These are phyloP conservation scores for Aquatica leii DNA, from an alignment of 2,888 invertebrate genomes.

Conservation along the genomic window DNA sequence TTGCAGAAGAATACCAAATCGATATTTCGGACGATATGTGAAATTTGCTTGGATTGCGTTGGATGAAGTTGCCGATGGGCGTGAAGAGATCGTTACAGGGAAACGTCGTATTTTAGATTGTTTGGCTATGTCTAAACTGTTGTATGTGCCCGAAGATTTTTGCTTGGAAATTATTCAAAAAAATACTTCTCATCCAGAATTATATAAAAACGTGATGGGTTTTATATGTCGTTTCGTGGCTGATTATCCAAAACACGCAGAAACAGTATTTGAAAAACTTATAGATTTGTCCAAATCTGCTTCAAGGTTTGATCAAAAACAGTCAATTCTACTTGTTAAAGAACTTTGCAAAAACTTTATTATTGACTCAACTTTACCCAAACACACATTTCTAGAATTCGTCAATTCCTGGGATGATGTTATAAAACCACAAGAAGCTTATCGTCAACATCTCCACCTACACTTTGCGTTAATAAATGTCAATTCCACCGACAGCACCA, in stretches of 20 bases:
- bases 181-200: not conserved
- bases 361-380: not conserved
- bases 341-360: slow-evolving; percentile 14
- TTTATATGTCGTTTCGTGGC: not conserved
- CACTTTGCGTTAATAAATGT: slow-evolving; percentile 6
- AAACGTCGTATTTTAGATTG: not conserved
- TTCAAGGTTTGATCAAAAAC: not conserved
- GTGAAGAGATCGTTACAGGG: not conserved
- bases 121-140: not conserved
- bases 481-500: not conserved
- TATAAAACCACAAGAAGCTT: slow-evolving; percentile 2
- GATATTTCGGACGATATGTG: slow-evolving; percentile 9
- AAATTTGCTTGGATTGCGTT: slow-evolving; percentile 11
- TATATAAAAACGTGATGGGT: not conserved
- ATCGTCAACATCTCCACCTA: slow-evolving; percentile 10
- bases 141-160: slow-evolving; percentile 7
- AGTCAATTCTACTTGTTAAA: not conserved
- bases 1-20: not conserved
- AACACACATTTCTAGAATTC: not conserved
- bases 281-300: not conserved
- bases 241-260: not conserved
- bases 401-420: not conserved
- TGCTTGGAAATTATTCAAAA: not conserved
- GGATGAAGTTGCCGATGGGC: not conserved
- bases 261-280: not conserved